phyloP scores from a whole-genome alignment of 2,113 vertebrate genomes.

The Crotophaga sulcirostris region DNA sequence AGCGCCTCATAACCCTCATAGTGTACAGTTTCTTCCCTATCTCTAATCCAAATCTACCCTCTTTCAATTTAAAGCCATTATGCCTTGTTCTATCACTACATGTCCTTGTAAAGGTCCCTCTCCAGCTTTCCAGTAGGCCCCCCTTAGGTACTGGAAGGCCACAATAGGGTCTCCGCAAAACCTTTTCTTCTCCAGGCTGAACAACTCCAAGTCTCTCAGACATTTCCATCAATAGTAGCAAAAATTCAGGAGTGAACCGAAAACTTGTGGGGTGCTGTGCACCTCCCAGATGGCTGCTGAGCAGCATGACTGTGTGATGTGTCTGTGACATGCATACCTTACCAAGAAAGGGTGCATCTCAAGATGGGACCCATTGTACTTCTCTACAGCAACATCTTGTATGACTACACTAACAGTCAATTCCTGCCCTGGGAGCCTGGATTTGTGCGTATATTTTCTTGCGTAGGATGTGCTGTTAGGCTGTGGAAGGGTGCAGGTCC shows the following conservation, averaged over 20 bases:
- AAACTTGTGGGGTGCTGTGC: background rate
- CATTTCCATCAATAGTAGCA: background rate
- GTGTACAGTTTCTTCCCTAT: too few relatives aligned
- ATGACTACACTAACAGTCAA: background rate
- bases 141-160: too few relatives aligned
- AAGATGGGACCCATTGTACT: background rate
- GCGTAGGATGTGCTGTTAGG: background rate
- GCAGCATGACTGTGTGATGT: fast-evolving
- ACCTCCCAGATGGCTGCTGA: background rate
- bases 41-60: too few relatives aligned
- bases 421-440: background rate
- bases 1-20: too few relatives aligned
- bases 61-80: too few relatives aligned
- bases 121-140: too few relatives aligned
- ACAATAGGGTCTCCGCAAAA: too few relatives aligned
- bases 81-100: too few relatives aligned
- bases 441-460: background rate
- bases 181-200: too few relatives aligned
- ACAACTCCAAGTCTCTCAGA: too few relatives aligned
- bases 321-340: background rate
- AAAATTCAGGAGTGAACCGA: background rate
- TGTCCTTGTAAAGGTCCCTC: too few relatives aligned
- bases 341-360: background rate
- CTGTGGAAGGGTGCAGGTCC: background rate
- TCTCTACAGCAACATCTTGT: fast-evolving